Evolutionary conservation across 2,888 invertebrate genomes (phyloP).

Genomic region (Deilephila porcellus): DNA sequence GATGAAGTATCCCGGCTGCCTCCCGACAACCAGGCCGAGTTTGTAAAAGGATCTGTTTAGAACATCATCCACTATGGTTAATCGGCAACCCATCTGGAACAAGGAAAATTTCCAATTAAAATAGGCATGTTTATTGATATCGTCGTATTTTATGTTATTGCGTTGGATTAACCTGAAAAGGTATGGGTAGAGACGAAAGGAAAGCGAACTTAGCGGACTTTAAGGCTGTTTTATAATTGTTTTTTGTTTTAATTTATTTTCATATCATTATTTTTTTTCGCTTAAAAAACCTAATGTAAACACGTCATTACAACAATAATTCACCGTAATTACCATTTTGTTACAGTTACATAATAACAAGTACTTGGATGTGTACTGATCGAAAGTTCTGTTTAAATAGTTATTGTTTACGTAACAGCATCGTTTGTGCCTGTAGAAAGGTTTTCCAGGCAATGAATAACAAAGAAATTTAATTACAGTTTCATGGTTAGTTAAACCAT

Average conservation of each 20-base stretch:
- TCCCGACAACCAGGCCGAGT: constrained; percentile 91
- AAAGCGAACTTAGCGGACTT: too few relatives aligned
- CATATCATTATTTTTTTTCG: too few relatives aligned
- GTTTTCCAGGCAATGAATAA: background rate
- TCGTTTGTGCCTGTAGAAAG: background rate
- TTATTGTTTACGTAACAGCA: background rate
- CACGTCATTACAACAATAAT: background rate
- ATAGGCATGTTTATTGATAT: background rate
- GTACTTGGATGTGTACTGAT: background rate
- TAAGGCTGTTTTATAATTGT: too few relatives aligned
- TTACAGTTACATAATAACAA: background rate
- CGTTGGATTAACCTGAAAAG: too few relatives aligned
- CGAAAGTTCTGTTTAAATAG: background rate
- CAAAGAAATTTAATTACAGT: constrained; percentile 4
- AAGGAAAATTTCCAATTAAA: constrained; percentile 32
- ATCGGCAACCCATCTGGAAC: constrained; percentile 89
- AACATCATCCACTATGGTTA: constrained; percentile 91
- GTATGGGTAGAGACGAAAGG: too few relatives aligned
- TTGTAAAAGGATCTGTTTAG: constrained; percentile 93
- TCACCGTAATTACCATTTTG: background rate
- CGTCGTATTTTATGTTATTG: background rate
- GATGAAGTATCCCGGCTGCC: constrained; percentile 94
- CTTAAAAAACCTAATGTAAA: background rate
- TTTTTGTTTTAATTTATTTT: too few relatives aligned
- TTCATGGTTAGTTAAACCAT: constrained; percentile 6